These are phyloP conservation scores for Euura lappo DNA, from an alignment of 1,140 invertebrate species.

Conservation along the genomic window DNA sequence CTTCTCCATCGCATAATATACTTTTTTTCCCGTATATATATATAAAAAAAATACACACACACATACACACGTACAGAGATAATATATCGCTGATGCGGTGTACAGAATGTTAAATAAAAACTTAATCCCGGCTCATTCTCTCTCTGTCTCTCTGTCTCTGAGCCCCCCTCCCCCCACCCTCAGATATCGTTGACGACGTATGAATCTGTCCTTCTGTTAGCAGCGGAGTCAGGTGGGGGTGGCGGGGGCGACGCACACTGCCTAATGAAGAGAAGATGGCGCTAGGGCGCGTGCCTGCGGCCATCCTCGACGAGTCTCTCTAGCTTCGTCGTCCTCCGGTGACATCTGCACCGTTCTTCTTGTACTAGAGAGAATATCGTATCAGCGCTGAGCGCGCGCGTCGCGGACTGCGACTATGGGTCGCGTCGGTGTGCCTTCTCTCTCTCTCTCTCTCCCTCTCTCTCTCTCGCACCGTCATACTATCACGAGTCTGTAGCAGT, in stretches of 20 bases:
- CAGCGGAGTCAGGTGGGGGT: background rate
- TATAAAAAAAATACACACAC: too few relatives aligned
- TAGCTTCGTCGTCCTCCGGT: background rate
- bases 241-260: background rate
- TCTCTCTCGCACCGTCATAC: too few relatives aligned
- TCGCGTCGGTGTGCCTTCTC: too few relatives aligned
- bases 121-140: too few relatives aligned
- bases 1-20: too few relatives aligned
- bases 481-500: background rate
- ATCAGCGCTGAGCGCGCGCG: background rate
- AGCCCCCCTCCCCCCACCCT: too few relatives aligned
- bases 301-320: constrained; percentile 5
- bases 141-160: too few relatives aligned
- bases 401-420: background rate
- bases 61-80: too few relatives aligned
- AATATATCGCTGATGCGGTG: too few relatives aligned
- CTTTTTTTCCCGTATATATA: too few relatives aligned
- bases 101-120: too few relatives aligned
- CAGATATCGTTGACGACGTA: background rate
- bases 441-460: too few relatives aligned
- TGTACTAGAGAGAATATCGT: constrained; percentile 5
- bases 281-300: constrained; percentile 5
- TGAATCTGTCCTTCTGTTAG: background rate
- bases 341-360: constrained; percentile 5
- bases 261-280: constrained; percentile 13